Conservation (phyloP, 2,797 vertebrate genomes). For the Gila robusta region DNA sequence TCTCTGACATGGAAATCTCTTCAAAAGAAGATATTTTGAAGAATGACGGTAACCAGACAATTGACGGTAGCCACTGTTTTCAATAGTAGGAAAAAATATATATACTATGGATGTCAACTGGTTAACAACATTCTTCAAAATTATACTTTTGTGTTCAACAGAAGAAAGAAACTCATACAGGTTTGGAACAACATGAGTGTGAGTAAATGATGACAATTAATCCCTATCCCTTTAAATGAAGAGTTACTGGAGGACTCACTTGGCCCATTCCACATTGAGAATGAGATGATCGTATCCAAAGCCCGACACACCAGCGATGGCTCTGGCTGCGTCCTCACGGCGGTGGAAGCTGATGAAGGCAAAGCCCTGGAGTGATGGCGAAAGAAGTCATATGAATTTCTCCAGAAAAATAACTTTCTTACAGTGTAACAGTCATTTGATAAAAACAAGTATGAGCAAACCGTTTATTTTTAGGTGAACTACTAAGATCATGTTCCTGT, state of each 20-base stretch:
- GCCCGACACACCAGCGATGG: slow-evolving; percentile 93
- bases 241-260: slow-evolving; percentile 79
- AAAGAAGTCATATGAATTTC: background rate
- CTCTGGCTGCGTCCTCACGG: slow-evolving; percentile 91
- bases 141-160: too few relatives aligned
- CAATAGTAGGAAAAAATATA: too few relatives aligned
- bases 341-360: slow-evolving; percentile 98
- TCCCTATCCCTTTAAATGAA: too few relatives aligned
- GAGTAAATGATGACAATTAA: too few relatives aligned
- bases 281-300: slow-evolving; percentile 98
- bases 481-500: background rate
- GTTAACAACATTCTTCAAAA: too few relatives aligned
- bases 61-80: too few relatives aligned
- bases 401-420: background rate
- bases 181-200: too few relatives aligned
- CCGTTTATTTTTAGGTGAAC: background rate
- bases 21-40: too few relatives aligned
- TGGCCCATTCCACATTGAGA: slow-evolving; percentile 98
- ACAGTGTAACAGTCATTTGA: background rate
- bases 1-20: too few relatives aligned
- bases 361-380: slow-evolving; percentile 82
- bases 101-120: too few relatives aligned
- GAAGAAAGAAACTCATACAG: too few relatives aligned
- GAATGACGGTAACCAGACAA: too few relatives aligned
- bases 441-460: background rate